Percentiles rank a stretch among this genome's conserved stretches.
phyloP scores from a whole-genome alignment of 2,113 vertebrate genomes.

The Silurus glanis region DNA sequence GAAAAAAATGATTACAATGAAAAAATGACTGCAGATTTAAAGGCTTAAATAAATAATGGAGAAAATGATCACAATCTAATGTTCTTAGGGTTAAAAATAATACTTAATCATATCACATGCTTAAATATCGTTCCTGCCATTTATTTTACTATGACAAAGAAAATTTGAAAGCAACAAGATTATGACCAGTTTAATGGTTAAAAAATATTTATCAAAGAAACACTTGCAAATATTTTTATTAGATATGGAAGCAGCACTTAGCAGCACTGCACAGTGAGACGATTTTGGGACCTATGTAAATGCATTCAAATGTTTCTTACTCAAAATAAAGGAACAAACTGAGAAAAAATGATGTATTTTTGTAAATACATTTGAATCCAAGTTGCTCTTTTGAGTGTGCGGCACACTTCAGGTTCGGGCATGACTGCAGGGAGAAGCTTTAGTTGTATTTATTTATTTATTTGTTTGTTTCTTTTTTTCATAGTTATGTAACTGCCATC shows the following conservation, averaged over 20 bases:
- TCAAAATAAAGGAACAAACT: slow-evolving; percentile 1
- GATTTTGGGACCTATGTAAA: slow-evolving; percentile 42
- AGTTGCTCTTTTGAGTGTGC: slow-evolving; percentile 37
- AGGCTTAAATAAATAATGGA: not conserved
- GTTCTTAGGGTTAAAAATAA: not conserved
- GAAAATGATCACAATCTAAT: not conserved
- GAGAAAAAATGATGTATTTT: slow-evolving; percentile 7
- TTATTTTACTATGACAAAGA: not conserved
- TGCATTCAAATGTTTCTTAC: slow-evolving; percentile 52
- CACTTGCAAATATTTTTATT: not conserved
- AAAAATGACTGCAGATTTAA: not conserved
- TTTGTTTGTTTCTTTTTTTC: not conserved
- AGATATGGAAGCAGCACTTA: not conserved
- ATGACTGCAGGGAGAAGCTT: slow-evolving; percentile 8
- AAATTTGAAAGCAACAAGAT: not conserved
- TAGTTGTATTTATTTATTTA: not conserved
- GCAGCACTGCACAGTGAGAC: slow-evolving; percentile 8
- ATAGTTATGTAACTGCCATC: not conserved
- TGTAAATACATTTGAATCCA: slow-evolving; percentile 20
- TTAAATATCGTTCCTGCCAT: not conserved
- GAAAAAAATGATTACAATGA: not conserved
- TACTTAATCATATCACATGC: not conserved
- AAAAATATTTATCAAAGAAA: not conserved
- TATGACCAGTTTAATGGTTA: not conserved
- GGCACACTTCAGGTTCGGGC: slow-evolving; percentile 18